These are phyloP conservation scores for Bombus affinis DNA, from an alignment of 1,140 invertebrate genomes.

Conservation along the genomic window DNA sequence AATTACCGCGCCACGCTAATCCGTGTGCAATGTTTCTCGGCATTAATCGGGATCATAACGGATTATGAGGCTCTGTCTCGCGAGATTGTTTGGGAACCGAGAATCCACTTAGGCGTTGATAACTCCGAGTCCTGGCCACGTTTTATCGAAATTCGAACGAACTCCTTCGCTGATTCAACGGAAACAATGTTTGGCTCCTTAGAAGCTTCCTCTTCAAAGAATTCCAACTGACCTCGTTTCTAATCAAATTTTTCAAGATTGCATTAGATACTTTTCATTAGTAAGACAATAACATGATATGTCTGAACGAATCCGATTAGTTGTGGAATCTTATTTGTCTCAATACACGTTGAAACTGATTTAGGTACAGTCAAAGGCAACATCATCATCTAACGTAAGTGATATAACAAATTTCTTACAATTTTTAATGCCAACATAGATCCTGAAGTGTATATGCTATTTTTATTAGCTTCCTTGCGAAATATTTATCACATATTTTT, in stretches of 20 bases:
- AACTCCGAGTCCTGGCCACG: background rate
- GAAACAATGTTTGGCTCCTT: background rate
- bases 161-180: background rate
- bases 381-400: background rate
- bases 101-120: constrained; percentile 5
- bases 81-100: constrained; percentile 31
- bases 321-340: background rate
- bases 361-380: background rate
- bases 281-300: background rate
- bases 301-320: background rate
- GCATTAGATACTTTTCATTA: background rate
- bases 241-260: background rate
- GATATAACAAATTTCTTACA: too few relatives aligned
- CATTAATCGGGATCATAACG: constrained; percentile 57
- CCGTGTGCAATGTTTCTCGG: constrained; percentile 55
- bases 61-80: constrained; percentile 56
- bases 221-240: background rate
- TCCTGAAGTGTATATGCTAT: background rate
- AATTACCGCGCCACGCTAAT: constrained; percentile 36
- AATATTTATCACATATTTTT: too few relatives aligned
- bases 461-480: too few relatives aligned
- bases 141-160: background rate
- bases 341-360: background rate
- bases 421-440: background rate
- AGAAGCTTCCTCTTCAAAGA: background rate